These are phyloP conservation scores for Philotrypesis tridentata DNA, from an alignment of 1,140 invertebrate genomes.

Conservation along the genomic window DNA sequence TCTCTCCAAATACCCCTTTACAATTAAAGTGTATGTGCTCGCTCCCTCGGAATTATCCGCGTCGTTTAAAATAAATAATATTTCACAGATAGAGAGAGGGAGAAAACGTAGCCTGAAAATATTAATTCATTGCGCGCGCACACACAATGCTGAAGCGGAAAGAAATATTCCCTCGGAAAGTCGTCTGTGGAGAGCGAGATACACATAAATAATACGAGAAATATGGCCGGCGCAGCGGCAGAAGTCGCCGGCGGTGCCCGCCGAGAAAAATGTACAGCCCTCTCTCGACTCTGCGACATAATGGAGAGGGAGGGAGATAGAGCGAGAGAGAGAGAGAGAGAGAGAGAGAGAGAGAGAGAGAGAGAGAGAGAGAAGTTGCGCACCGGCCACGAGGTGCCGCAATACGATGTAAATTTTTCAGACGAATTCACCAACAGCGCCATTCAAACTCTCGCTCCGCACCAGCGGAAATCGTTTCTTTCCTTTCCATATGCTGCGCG, in stretches of 20 bases:
- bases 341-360: no score
- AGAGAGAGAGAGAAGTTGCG: conserved; percentile 24
- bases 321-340: neutral
- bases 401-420: conserved; percentile 47
- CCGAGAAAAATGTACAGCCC: conserved; percentile 13
- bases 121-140: neutral
- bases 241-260: neutral
- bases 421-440: conserved; percentile 26
- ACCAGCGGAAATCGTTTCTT: conserved; percentile 41
- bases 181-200: neutral
- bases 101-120: neutral
- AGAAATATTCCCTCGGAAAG: conserved; percentile 18
- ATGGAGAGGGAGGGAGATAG: neutral
- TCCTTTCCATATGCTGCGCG: neutral
- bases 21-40: neutral
- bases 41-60: neutral
- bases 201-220: conserved; percentile 42
- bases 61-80: conserved; percentile 1
- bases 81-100: neutral
- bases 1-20: neutral
- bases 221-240: conserved; percentile 9
- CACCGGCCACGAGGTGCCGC: conserved; percentile 20
- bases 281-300: neutral
- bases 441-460: conserved; percentile 14
- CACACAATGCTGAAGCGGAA: neutral